These are phyloP conservation scores for Gambelia wislizenii DNA, from an alignment of 2,797 vertebrate genomes.

Conservation along the genomic window DNA sequence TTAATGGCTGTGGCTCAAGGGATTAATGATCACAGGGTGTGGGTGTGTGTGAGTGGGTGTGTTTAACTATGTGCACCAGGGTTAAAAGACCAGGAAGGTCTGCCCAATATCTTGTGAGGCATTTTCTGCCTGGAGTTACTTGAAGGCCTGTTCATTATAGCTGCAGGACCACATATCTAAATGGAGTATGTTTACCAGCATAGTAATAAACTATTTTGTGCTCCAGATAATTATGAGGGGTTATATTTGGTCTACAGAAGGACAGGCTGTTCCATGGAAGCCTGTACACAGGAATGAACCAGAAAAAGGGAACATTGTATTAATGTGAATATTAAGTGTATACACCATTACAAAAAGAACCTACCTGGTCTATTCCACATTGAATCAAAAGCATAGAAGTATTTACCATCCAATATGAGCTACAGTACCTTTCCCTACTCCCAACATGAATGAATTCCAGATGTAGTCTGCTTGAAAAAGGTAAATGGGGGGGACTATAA, in stretches of 20 bases:
- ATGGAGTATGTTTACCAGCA: slow-evolving; percentile 72
- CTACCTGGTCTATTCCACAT: not conserved
- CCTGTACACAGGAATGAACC: slow-evolving; percentile 44
- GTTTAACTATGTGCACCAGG: slow-evolving; percentile 30
- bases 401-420: too few species aligned
- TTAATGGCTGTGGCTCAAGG: not conserved
- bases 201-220: slow-evolving; percentile 78
- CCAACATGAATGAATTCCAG: not conserved
- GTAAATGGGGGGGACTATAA: not conserved
- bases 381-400: not conserved
- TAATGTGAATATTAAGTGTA: slow-evolving; percentile 3
- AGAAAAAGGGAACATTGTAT: slow-evolving; percentile 46
- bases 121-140: slow-evolving; percentile 64
- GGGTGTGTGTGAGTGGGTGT: not conserved
- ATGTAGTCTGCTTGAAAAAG: not conserved
- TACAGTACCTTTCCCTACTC: not conserved
- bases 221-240: slow-evolving; percentile 76
- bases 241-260: slow-evolving; percentile 80
- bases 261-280: slow-evolving; percentile 72
- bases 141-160: slow-evolving; percentile 75
- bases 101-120: slow-evolving; percentile 33
- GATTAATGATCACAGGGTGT: not conserved
- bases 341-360: not conserved
- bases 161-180: slow-evolving; percentile 58
- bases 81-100: not conserved